Evolutionary conservation across 2,797 vertebrate species (phyloP).

Genomic region (Acipenser oxyrinchus): DNA sequence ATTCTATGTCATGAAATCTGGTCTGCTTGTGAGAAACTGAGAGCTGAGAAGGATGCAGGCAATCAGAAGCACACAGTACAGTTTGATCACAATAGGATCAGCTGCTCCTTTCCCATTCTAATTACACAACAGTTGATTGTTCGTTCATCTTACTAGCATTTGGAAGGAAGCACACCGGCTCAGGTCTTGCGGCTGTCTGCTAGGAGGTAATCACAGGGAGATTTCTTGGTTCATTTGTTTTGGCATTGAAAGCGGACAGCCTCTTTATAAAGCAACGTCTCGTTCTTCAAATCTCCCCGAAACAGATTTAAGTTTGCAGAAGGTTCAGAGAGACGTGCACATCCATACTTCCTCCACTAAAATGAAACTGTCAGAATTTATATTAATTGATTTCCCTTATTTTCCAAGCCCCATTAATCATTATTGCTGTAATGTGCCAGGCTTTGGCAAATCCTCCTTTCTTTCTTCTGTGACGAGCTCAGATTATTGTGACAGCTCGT

Average conservation of each 20-base stretch:
- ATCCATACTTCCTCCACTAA: slow-evolving; percentile 52
- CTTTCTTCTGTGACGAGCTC: slow-evolving; percentile 41
- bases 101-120: slow-evolving; percentile 14
- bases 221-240: slow-evolving; percentile 57
- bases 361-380: slow-evolving; percentile 51
- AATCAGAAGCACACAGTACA: neutral
- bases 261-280: neutral
- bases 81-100: slow-evolving; percentile 1
- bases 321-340: slow-evolving; percentile 44
- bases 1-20: neutral
- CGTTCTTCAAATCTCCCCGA: slow-evolving; percentile 20
- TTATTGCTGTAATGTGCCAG: slow-evolving; percentile 47
- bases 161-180: slow-evolving; percentile 11
- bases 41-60: neutral
- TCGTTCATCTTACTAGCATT: slow-evolving; percentile 12
- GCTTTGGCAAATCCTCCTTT: slow-evolving; percentile 40
- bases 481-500: slow-evolving; percentile 44
- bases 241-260: slow-evolving; percentile 30
- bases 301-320: slow-evolving; percentile 26
- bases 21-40: too few species aligned
- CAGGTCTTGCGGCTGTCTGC: slow-evolving; percentile 53
- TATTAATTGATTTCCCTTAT: slow-evolving; percentile 56
- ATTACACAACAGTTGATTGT: slow-evolving; percentile 20
- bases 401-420: slow-evolving; percentile 50
- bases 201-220: slow-evolving; percentile 60